Evolutionary conservation across 2,888 invertebrate genomes (phyloP), one percentile per base, ranked within the genome.

Genomic region (Scaptomyza tumidula): DNA sequence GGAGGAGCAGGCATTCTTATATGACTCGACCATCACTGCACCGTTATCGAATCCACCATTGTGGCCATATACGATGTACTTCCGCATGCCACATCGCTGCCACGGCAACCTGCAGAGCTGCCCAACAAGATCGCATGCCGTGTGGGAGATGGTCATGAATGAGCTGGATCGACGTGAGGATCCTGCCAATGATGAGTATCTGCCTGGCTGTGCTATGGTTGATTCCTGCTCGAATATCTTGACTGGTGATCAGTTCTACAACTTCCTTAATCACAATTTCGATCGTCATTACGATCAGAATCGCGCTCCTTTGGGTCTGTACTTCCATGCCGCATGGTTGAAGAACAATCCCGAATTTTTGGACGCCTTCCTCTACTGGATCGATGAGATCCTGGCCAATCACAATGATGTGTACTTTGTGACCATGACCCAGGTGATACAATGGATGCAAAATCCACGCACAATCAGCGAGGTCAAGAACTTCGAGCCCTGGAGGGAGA

Each of bases 1-100:
- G 98, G 96, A 97, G 92, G 97, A 98, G 92, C 97, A 98, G 91
- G 97, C 97, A 11, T 98, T 98, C 94, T 93, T 97, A 49, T 99
- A 98, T 91, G 98, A 99, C 92, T 98, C 98, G 45, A 98, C 98
- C 54, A 98, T 98, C 91, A 97, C 98, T 0, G 97, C 98, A 1
- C 97, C 98, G 1, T 93, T 98, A 39, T 96, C 96, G 79, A 97
- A 97, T 91, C 97, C 97, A 19, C 98, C 98, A 56, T 95, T 98
- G 78, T 99, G 99, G 99, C 99, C 99, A 3, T 99, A 99, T 94
- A 99, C 98, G 63, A 96, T 99, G 96, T 98, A 98, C 94, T 98
- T 98, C 95, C 95, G 97, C 88, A 97, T 98, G 97, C 97, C 98
- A 0, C 98, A 98, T 92, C 95, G 96, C 68, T 98, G 98, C 90